phyloP scores from a whole-genome alignment of 2,113 vertebrate species.

The Oncorhynchus clarkii region DNA sequence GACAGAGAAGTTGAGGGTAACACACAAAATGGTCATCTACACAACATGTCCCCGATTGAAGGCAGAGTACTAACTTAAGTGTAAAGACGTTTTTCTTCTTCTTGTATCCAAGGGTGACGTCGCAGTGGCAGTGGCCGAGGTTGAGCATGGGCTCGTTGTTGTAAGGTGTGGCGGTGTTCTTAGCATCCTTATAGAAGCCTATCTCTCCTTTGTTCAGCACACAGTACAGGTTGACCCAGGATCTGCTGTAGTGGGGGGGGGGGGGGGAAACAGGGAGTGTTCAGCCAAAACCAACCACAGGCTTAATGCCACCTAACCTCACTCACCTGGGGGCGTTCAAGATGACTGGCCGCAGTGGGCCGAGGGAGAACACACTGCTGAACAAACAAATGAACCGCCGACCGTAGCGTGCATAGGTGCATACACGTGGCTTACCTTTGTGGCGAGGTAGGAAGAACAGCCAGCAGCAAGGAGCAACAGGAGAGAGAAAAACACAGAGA shows the following conservation, averaged over 20 bases:
- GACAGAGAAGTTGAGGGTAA: not conserved
- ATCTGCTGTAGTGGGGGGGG: constrained; percentile 72
- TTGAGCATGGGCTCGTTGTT: constrained; percentile 84
- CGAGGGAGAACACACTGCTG: constrained; percentile 66
- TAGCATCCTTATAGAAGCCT: constrained; percentile 94
- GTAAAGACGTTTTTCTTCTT: constrained; percentile 98
- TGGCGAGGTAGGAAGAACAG: constrained; percentile 61
- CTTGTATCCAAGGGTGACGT: constrained; percentile 91
- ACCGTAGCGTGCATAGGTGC: constrained; percentile 31
- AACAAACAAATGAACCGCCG: constrained; percentile 64
- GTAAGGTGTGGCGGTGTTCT: constrained; percentile 78
- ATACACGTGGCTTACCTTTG: constrained; percentile 75
- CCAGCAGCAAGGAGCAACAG: constrained; percentile 49
- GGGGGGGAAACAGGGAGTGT: not conserved
- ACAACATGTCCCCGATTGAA: not conserved
- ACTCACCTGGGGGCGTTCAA: constrained; percentile 68
- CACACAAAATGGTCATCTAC: not conserved
- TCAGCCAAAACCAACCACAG: constrained; percentile 47
- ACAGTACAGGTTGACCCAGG: constrained; percentile 94
- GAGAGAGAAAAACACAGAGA: constrained; percentile 40
- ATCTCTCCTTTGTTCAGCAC: constrained; percentile 89
- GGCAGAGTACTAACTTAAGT: constrained; percentile 79
- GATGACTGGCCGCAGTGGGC: constrained; percentile 52
- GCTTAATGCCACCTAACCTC: constrained; percentile 52
- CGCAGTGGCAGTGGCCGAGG: constrained; percentile 81